Base-by-base conservation (phyloP, 2,888 invertebrate genomes). In the Hipparchia sbordonii region DNA sequence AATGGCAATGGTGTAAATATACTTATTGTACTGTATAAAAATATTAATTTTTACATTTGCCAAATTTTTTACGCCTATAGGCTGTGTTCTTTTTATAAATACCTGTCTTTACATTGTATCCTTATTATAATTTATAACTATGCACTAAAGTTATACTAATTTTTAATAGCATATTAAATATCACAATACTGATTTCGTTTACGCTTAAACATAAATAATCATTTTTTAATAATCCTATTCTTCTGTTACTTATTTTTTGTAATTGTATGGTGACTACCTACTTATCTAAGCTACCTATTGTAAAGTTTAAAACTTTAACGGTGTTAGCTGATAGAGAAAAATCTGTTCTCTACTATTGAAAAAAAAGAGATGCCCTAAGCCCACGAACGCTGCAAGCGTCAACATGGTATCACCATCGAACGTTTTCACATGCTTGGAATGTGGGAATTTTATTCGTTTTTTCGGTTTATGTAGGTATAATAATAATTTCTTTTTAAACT, bases 171-270 rank as follows among this genome's bases (percentile, higher is more conserved):
- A 68, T 51, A 68, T 51, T 68, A 68, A 68, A 57, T 68, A 74
- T 71, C 74, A 74, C 74, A 74, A 74, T 71, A 74, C 74, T 74
- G 74, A 71, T 73, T 65, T 74, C 46, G 13, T 61, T 68, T 69
- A 71, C 46, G 59, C 60, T 56, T 51, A 71, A 45, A 63, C 23
- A 51, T 65, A 2, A 65, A 62, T 46, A 46, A n/a, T 46, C 13
- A 13, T 4, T n/a, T 2, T 46, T n/a, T 9, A 46, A 57, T 2
- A 8, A 57, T 9, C 23, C 13, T 23, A 57, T 23, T 8, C 7
- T 57, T 54, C 23, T 57, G 8, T 48, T 23, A 8, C 13, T 48
- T 48, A 6, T 48, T 48, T 48, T 48, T 48, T 48, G 48, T 6
- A 48, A 48, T 48, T 7, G 48, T 48, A 48, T 48, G 48, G 7